A percentile compares a stretch with the other conserved stretches of the same genome.
phyloP scores from a whole-genome alignment of 2,113 vertebrate genomes.

The Merops nubicus region DNA sequence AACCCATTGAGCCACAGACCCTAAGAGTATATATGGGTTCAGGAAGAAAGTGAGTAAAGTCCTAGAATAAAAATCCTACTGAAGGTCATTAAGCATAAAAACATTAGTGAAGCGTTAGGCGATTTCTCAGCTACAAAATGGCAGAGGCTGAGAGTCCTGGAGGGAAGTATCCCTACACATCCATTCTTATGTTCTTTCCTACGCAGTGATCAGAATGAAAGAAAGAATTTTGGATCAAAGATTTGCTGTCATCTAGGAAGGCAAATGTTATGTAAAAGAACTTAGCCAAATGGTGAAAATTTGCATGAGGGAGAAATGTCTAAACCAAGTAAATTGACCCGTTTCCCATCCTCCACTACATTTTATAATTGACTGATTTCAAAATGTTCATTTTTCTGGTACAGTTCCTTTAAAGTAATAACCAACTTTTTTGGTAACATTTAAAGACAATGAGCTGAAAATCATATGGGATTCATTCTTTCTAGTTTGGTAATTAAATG shows the following conservation, averaged over 20 bases:
- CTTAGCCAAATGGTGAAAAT: not conserved
- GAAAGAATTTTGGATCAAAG: not conserved
- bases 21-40: not conserved
- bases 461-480: not conserved
- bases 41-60: not conserved
- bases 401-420: not conserved
- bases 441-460: not conserved
- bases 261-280: not conserved
- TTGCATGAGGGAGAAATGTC: not conserved
- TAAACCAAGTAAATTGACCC: not conserved
- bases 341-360: not conserved
- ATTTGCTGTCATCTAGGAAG: not conserved
- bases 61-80: not conserved
- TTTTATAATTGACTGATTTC: not conserved
- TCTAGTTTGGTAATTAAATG: not conserved
- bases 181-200: not conserved
- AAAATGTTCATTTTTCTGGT: not conserved
- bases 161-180: not conserved
- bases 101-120: not conserved
- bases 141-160: not conserved
- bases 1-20: not conserved
- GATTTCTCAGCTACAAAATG: not conserved
- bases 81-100: not conserved
- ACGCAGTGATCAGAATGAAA: not conserved
- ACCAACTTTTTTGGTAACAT: not conserved